These are phyloP conservation scores for Centruroides vittatus DNA, from an alignment of 1,140 invertebrate species.

Conservation along the genomic window DNA sequence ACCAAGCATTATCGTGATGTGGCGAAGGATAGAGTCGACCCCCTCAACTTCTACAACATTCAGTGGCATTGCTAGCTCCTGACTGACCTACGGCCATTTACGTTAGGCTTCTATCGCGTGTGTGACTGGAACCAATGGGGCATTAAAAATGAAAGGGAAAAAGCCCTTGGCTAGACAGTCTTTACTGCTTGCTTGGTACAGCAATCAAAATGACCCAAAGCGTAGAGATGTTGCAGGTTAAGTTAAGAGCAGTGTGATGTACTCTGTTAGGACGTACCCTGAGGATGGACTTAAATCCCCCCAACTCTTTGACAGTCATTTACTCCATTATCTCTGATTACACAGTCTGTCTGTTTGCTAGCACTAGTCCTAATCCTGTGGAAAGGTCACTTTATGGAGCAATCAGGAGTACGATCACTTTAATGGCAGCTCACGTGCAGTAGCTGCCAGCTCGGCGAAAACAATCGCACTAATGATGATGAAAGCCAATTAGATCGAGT, in stretches of 20 bases:
- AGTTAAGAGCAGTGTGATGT: not conserved
- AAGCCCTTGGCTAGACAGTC: too few relatives aligned
- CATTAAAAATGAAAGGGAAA: constrained; percentile 2
- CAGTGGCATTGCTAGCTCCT: too few relatives aligned
- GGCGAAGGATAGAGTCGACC: too few relatives aligned
- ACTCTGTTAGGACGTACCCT: not conserved
- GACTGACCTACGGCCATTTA: too few relatives aligned
- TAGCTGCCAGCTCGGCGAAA: not conserved
- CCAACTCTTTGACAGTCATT: constrained; percentile 2
- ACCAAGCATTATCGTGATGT: too few relatives aligned
- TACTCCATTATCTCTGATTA: constrained; percentile 1
- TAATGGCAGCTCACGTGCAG: not conserved
- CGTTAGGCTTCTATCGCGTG: too few relatives aligned
- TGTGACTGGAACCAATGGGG: not conserved
- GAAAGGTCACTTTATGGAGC: constrained; percentile 1
- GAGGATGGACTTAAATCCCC: not conserved
- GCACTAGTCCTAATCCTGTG: not conserved
- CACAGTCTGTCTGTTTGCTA: not conserved
- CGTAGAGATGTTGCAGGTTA: not conserved
- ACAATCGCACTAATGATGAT: constrained; percentile 1
- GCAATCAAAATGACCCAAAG: not conserved
- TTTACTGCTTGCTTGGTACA: not conserved
- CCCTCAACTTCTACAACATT: too few relatives aligned
- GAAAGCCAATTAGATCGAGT: not conserved
- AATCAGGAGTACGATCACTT: not conserved